Conservation (phyloP, 2,888 invertebrate genomes). For the Strigamia transsilvanica region DNA sequence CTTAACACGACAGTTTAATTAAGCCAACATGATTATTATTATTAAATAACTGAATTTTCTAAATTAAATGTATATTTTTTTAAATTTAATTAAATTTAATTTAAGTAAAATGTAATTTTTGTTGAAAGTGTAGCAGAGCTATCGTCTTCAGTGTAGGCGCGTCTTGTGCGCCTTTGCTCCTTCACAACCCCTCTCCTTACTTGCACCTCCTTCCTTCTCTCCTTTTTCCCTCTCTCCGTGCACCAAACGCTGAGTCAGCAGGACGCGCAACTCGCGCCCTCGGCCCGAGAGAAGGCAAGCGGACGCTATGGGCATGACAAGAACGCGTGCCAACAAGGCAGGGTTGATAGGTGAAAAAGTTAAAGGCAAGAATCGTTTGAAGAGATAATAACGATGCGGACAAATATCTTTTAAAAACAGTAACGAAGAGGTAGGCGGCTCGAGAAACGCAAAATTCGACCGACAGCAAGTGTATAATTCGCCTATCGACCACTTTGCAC, state of each 20-base stretch:
- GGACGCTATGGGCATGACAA: constrained; percentile 30
- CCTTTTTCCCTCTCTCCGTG: background rate
- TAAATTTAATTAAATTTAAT: background rate
- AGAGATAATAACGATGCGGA: constrained; percentile 19
- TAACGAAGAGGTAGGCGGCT: background rate
- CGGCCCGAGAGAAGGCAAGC: constrained; percentile 32
- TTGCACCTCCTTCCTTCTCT: too few relatives aligned
- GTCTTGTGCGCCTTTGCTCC: constrained; percentile 31
- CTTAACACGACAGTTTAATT: background rate
- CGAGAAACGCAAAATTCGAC: background rate
- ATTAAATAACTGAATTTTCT: too few relatives aligned
- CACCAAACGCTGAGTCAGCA: constrained; percentile 23
- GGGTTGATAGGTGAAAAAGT: constrained; percentile 35
- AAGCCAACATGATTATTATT: too few relatives aligned
- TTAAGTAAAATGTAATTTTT: background rate
- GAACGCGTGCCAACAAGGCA: constrained; percentile 24
- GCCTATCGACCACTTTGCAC: constrained; percentile 17
- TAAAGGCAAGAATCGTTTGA: constrained; percentile 9
- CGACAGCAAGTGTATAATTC: background rate
- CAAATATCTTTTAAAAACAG: constrained; percentile 19
- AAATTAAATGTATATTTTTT: too few relatives aligned
- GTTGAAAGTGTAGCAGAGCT: background rate
- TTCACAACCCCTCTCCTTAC: constrained; percentile 11
- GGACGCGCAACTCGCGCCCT: constrained; percentile 38
- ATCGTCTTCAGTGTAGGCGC: background rate